A percentile compares a stretch with the other conserved stretches of the same genome.
Evolutionary conservation across 2,113 vertebrate species (phyloP).

Genomic region (Atrichornis clamosus): DNA sequence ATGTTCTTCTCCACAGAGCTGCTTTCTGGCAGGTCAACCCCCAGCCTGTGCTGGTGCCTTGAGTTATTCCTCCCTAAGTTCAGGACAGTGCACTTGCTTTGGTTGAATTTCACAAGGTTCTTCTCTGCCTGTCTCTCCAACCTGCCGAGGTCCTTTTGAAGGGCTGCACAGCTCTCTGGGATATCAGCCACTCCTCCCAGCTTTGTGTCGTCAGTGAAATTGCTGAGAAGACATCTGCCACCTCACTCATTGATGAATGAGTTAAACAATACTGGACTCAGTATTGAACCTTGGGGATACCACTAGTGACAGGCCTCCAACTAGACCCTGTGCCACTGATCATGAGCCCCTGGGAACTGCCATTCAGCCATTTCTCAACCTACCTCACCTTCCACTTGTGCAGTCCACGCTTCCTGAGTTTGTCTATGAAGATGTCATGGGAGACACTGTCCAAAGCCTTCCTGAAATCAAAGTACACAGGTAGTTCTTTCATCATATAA

Average conservation of each 20-base stretch:
- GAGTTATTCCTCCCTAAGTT: neutral
- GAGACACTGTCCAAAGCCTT: neutral
- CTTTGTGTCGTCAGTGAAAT: too few relatives aligned
- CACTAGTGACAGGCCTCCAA: neutral
- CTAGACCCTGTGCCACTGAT: neutral
- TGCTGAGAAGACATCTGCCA: neutral
- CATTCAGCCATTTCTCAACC: neutral
- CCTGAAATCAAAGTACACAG: neutral
- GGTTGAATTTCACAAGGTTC: neutral
- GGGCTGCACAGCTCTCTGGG: neutral
- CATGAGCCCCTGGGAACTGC: neutral
- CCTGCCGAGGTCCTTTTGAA: neutral
- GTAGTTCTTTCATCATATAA: neutral
- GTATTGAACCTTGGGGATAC: neutral
- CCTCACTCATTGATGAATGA: neutral
- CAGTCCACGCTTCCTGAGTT: neutral
- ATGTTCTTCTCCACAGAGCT: neutral
- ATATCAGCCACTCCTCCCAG: neutral
- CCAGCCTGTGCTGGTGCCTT: neutral
- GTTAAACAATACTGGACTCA: neutral
- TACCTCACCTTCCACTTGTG: neutral
- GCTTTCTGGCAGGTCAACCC: neutral
- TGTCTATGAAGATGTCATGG: neutral
- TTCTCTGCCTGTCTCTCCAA: neutral
- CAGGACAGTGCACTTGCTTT: neutral